Conservation (phyloP, 2,113 vertebrate genomes). For the Spea multiplicata region DNA sequence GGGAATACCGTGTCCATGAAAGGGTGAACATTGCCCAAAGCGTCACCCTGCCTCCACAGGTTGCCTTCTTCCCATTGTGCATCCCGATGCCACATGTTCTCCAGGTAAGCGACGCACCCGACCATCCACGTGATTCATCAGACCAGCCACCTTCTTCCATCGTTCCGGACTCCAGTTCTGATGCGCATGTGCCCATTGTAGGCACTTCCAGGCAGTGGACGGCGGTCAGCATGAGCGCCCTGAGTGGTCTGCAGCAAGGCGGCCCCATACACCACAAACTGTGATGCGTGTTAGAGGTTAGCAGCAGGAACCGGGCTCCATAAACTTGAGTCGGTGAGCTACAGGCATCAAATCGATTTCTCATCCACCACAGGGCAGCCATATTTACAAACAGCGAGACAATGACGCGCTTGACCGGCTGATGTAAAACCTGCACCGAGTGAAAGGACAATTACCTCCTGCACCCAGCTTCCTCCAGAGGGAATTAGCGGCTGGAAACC, state of each 20-base stretch:
- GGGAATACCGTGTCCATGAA: too few relatives aligned
- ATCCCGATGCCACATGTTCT: too few relatives aligned
- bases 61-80: too few relatives aligned
- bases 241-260: background rate
- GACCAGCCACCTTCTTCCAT: too few relatives aligned
- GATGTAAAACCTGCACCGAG: background rate
- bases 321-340: background rate
- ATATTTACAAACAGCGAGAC: slow-evolving; percentile 15
- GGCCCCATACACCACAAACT: background rate
- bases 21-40: too few relatives aligned
- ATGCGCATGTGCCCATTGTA: too few relatives aligned
- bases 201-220: too few relatives aligned
- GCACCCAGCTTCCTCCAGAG: background rate
- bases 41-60: too few relatives aligned
- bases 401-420: slow-evolving; percentile 11
- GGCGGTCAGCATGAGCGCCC: background rate
- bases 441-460: slow-evolving; percentile 17
- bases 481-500: background rate
- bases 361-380: slow-evolving; percentile 9
- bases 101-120: too few relatives aligned
- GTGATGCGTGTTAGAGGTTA: background rate
- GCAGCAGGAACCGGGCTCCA: background rate
- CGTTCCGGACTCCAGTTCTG: too few relatives aligned
- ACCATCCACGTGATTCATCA: too few relatives aligned
- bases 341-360: slow-evolving; percentile 17